A percentile compares a stretch with the other conserved stretches of the same genome.
phyloP scores from a whole-genome alignment of 2,888 invertebrate genomes.

The Drosophila mercatorum region DNA sequence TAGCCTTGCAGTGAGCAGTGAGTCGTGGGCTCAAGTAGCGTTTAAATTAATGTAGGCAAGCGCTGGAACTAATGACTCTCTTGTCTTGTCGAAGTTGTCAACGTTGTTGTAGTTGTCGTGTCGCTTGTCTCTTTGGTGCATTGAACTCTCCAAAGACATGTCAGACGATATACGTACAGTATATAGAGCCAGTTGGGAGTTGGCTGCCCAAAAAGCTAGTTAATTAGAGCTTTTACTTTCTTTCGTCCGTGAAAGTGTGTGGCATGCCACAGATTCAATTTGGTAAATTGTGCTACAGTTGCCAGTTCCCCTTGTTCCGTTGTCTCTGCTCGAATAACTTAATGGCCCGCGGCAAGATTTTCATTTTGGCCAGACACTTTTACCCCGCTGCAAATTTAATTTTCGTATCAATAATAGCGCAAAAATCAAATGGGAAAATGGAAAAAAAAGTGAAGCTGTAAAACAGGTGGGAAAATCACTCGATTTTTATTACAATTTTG shows the following conservation, averaged over 20 bases:
- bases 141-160: conserved; percentile 49
- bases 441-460: conserved; percentile 23
- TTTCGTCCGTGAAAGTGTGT: conserved; percentile 72
- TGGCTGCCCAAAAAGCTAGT: conserved; percentile 33
- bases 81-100: conserved; percentile 55
- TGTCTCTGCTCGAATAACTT: conserved; percentile 50
- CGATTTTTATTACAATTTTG: conserved; percentile 1
- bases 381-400: conserved; percentile 58
- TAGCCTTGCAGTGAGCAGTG: conserved; percentile 23
- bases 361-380: conserved; percentile 57
- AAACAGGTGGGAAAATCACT: conserved; percentile 38
- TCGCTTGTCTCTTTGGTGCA: conserved; percentile 51
- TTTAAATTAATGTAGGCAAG: conserved; percentile 73
- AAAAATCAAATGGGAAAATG: conserved; percentile 10
- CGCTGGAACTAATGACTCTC: conserved; percentile 76
- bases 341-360: conserved; percentile 45
- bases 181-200: conserved; percentile 39
- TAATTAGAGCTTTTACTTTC: conserved; percentile 70
- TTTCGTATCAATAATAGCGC: conserved; percentile 57
- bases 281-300: conserved; percentile 62
- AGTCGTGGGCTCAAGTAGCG: conserved; percentile 64
- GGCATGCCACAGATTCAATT: conserved; percentile 69
- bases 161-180: neutral
- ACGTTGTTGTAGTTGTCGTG: conserved; percentile 36
- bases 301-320: conserved; percentile 15